Conservation (phyloP, 1,140 invertebrate genomes). For the Sminthurides bifidus region DNA sequence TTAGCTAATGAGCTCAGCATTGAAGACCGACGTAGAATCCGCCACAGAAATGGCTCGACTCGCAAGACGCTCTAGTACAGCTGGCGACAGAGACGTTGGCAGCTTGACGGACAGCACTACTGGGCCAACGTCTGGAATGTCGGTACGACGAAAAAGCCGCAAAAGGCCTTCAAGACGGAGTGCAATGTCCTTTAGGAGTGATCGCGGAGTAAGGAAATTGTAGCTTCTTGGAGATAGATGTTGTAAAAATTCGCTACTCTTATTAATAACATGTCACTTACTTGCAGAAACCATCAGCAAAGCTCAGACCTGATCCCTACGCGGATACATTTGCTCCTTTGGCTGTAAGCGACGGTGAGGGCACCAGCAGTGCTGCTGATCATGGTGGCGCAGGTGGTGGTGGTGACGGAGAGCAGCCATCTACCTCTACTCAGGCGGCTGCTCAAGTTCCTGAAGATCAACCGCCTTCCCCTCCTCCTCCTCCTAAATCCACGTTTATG, state of each 20-base stretch:
- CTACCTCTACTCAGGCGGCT: background rate
- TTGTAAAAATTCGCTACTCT: background rate
- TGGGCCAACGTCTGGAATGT: slow-evolving; percentile 10
- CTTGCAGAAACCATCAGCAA: background rate
- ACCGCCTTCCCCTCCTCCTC: background rate
- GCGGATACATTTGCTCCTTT: slow-evolving; percentile 13
- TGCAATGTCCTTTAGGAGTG: slow-evolving; percentile 20
- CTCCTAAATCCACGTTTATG: slow-evolving; percentile 16
- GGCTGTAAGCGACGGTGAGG: slow-evolving; percentile 20
- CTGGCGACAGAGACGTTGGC: slow-evolving; percentile 12
- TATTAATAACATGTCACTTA: no score
- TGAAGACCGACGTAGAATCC: slow-evolving; percentile 65
- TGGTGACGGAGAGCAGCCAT: slow-evolving; percentile 10
- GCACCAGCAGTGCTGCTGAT: slow-evolving; percentile 17
- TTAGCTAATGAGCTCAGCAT: slow-evolving; percentile 62
- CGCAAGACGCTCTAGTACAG: slow-evolving; percentile 30
- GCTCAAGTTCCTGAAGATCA: background rate
- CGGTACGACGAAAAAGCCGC: slow-evolving; percentile 14
- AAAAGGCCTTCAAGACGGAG: slow-evolving; percentile 21
- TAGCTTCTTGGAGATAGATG: background rate
- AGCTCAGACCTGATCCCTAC: background rate
- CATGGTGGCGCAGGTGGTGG: slow-evolving; percentile 11
- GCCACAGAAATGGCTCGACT: slow-evolving; percentile 46
- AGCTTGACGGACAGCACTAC: slow-evolving; percentile 18
- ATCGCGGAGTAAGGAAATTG: background rate